A percentile compares a stretch with the other conserved stretches of the same genome.
These are phyloP conservation scores for Motacilla tschutschensis DNA, from an alignment of 2,113 vertebrate species.

Conservation along the genomic window DNA sequence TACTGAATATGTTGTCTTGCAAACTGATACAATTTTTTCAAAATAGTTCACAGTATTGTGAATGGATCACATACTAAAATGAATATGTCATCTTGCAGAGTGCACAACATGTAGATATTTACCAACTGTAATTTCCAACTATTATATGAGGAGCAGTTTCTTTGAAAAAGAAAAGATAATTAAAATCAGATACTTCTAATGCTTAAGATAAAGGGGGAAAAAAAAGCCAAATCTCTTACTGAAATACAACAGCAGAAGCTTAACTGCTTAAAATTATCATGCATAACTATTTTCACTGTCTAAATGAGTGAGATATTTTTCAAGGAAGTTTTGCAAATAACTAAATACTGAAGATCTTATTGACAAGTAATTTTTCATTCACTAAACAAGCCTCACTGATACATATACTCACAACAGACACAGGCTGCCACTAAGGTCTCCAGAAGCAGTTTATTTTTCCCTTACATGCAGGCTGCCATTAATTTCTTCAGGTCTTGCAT, in stretches of 20 bases:
- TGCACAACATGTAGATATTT: neutral
- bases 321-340: neutral
- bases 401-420: neutral
- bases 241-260: neutral
- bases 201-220: fast-evolving
- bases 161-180: neutral
- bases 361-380: neutral
- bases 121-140: neutral
- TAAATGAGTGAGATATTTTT: neutral
- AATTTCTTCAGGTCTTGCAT: neutral
- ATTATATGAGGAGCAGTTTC: neutral
- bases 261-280: neutral
- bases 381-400: neutral
- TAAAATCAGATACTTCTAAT: neutral
- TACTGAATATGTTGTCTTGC: neutral
- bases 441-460: neutral
- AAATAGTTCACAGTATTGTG: neutral
- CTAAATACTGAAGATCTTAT: neutral
- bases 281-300: neutral
- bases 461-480: neutral
- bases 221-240: neutral
- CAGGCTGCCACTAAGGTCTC: neutral
- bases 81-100: neutral
- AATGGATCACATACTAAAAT: neutral
- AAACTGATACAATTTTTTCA: neutral